Base-by-base conservation (phyloP, 1,140 invertebrate species). In the Brachionus plicatilis region DNA sequence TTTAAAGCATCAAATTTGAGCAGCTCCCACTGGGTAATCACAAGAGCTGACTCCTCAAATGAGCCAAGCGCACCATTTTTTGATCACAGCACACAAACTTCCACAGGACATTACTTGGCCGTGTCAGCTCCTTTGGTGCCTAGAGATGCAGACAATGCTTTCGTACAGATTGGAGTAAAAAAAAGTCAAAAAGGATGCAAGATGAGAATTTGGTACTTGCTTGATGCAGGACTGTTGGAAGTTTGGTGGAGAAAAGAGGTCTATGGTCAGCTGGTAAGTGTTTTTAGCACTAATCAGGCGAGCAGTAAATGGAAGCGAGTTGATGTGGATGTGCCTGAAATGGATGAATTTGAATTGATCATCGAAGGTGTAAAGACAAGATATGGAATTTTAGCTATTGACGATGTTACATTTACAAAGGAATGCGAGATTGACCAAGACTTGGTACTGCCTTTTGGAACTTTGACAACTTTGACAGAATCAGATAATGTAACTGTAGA, bases 281-380 rank as follows among this genome's bases (percentile, higher is more conserved):
- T 68, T 11, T 47, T 17, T 17, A 37, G 11, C 24, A 33, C 12
- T 1, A 68, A 56, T 7, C 14, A 33, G 33, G 6, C 9, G 1
- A n/a, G 5, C 37, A 9, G n/a, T 14, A 8, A 7, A 47, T 83
- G 82, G 82, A 17, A 68, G 50, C 12, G 82, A 43, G 24, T 83
- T 70, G 82, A 83, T 50, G 9, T 83, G 0, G 3, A 27, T 33
- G 7, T 83, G 11, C 37, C 41, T n/a, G 17, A 12, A 14, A 50
- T 50, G 20, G 1, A 0, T 14, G 24, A 45, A 47, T 85, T 84
- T 82, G 85, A 84, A 47, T 89, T 93, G 27, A 89, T 93, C 2
- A 91, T 94, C 84, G 91, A 93, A 87, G 93, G 91, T 2, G 91
- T 90, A 75, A 90, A 90, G 83, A 93, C 93, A 84, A 91, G 90